Percentiles rank a stretch among this genome's conserved stretches.
Evolutionary conservation across 2,888 invertebrate species (phyloP).

Genomic region (Pterostichus niger): DNA sequence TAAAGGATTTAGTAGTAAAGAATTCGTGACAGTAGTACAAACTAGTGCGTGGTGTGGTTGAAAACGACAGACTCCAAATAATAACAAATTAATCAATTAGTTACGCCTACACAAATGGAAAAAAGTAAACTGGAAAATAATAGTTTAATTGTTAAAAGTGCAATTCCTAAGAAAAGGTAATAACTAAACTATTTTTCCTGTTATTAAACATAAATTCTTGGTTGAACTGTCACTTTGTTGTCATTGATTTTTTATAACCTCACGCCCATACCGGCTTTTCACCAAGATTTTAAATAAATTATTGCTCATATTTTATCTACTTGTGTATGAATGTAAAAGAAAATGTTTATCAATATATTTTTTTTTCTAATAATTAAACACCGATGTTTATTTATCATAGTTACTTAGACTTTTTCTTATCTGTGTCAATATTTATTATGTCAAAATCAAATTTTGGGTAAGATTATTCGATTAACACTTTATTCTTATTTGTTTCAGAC

Average conservation of each 20-base stretch:
- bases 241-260: conserved; percentile 62
- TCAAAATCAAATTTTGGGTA: too few species aligned
- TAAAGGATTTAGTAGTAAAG: conserved; percentile 30
- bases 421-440: too few species aligned
- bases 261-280: conserved; percentile 13
- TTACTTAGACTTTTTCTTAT: too few species aligned
- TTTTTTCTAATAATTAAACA: too few species aligned
- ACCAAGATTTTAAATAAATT: conserved; percentile 13
- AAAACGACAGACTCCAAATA: background rate
- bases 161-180: conserved; percentile 72
- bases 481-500: conserved; percentile 80
- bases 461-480: too few species aligned
- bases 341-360: too few species aligned
- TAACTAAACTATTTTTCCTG: conserved; percentile 45
- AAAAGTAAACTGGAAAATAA: conserved; percentile 60
- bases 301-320: background rate
- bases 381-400: too few species aligned
- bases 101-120: conserved; percentile 62
- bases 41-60: background rate
- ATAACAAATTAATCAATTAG: conserved; percentile 15
- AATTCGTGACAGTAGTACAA: conserved; percentile 15
- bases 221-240: conserved; percentile 46
- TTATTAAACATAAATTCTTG: background rate
- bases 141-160: conserved; percentile 70
- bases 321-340: too few species aligned